A percentile compares a stretch with the other conserved stretches of the same genome.
Evolutionary conservation across 37 sponge, comb jelly and placozoan species (phyloP).

Genomic region (Ianthella basta): DNA sequence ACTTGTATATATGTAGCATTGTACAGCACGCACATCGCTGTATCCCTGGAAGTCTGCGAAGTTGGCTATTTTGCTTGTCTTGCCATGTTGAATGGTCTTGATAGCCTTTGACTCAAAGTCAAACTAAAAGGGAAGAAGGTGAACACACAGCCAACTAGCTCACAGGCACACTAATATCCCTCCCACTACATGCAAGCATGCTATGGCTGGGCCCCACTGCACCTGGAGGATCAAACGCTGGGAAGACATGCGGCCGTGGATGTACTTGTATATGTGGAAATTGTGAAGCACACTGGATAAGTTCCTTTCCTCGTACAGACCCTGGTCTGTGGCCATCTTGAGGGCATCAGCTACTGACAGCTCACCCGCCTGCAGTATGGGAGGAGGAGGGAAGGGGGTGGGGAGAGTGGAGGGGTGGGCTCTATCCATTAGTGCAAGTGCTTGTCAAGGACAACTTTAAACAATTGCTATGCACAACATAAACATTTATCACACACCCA

Average conservation of each 20-base stretch:
- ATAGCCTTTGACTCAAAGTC: constrained; percentile 19
- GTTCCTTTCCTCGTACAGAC: constrained; percentile 10
- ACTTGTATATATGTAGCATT: no score
- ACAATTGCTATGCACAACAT: no score
- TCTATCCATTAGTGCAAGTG: no score
- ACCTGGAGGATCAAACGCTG: constrained; percentile 86
- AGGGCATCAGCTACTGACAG: neutral
- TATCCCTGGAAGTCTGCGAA: neutral
- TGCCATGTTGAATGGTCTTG: constrained; percentile 23
- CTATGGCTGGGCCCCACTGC: neutral
- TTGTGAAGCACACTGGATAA: constrained; percentile 49
- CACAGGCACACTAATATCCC: no score
- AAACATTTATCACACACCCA: no score
- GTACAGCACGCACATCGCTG: no score
- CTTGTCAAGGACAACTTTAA: no score
- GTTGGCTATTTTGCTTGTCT: neutral
- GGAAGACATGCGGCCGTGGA: constrained; percentile 52
- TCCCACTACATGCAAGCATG: neutral
- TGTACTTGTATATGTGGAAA: constrained; percentile 79
- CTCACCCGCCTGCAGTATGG: neutral
- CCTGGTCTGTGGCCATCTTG: constrained; percentile 11
- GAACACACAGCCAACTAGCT: no score
- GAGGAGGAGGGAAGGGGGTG: no score
- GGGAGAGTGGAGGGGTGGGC: no score
- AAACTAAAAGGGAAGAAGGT: neutral